Evolutionary conservation across 2,888 invertebrate species (phyloP).

Genomic region (Cosmia trapezina): DNA sequence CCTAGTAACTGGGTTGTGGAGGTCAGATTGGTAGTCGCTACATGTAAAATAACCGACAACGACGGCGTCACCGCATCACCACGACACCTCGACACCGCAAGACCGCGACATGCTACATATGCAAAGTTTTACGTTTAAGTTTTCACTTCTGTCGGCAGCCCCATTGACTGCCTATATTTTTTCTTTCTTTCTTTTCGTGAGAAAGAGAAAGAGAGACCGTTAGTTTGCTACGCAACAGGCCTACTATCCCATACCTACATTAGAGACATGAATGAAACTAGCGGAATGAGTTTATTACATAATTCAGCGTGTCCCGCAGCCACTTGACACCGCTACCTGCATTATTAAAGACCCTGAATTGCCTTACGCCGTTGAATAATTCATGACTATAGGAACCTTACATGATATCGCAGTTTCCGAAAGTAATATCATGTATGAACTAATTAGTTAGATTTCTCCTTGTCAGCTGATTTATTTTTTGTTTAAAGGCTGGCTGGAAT

Average conservation of each 20-base stretch:
- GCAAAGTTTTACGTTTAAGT: too few species aligned
- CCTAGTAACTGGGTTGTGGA: too few species aligned
- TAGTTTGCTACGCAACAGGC: neutral
- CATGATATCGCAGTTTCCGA: slow-evolving; percentile 55
- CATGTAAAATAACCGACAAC: too few species aligned
- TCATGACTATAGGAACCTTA: slow-evolving; percentile 66
- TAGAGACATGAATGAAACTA: slow-evolving; percentile 65
- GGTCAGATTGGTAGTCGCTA: too few species aligned
- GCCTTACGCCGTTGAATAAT: slow-evolving; percentile 73
- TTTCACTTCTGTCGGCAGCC: too few species aligned
- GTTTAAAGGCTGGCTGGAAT: neutral
- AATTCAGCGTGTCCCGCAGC: slow-evolving; percentile 75
- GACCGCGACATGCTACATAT: too few species aligned
- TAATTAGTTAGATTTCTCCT: slow-evolving; percentile 52
- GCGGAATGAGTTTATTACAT: slow-evolving; percentile 72
- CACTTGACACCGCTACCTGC: slow-evolving; percentile 74
- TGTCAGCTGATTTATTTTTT: slow-evolving; percentile 33
- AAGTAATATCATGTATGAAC: slow-evolving; percentile 48
- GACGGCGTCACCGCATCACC: too few species aligned
- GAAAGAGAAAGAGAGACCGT: neutral
- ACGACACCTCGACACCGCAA: too few species aligned
- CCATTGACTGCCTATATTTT: too few species aligned
- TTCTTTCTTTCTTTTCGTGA: neutral
- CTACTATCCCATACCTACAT: slow-evolving; percentile 37
- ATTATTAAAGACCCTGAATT: slow-evolving; percentile 78